phyloP scores from a whole-genome alignment of 2,888 invertebrate species.

The Cenopis cana region DNA sequence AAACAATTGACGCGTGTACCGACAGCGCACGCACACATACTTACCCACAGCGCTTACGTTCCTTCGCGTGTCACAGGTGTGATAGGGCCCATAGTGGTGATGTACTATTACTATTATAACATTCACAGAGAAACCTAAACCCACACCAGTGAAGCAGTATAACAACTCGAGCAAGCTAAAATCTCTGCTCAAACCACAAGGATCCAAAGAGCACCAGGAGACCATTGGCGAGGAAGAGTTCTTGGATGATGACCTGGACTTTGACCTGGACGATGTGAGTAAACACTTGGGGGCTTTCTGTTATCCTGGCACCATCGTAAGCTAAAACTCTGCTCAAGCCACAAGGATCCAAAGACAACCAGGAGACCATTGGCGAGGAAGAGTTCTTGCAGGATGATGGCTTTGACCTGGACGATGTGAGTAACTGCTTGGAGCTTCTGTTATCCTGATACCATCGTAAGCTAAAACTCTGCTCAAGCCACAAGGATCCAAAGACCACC shows the following conservation, averaged over 20 bases:
- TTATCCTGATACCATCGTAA: not conserved
- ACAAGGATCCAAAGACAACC: not conserved
- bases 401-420: constrained; percentile 64
- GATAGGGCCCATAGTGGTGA: too few relatives aligned
- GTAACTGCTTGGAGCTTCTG: constrained; percentile 12
- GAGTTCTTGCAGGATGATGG: constrained; percentile 50
- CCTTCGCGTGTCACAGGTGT: too few relatives aligned
- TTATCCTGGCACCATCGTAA: not conserved
- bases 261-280: constrained; percentile 64
- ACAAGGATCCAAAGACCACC: constrained; percentile 39
- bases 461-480: constrained; percentile 12
- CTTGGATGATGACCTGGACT: constrained; percentile 63
- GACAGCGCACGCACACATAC: too few relatives aligned
- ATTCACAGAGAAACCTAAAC: constrained; percentile 36
- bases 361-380: not conserved
- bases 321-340: constrained; percentile 10
- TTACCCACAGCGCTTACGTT: too few relatives aligned
- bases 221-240: constrained; percentile 64
- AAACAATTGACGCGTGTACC: too few relatives aligned
- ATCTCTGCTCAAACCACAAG: constrained; percentile 25
- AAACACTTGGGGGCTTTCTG: not conserved
- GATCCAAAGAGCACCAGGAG: constrained; percentile 51
- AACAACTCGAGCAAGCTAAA: constrained; percentile 15
- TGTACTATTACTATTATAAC: not conserved
- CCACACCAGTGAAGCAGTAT: constrained; percentile 32